Evolutionary conservation across 1,140 invertebrate species (phyloP).

Genomic region (Calliphora vicina): DNA sequence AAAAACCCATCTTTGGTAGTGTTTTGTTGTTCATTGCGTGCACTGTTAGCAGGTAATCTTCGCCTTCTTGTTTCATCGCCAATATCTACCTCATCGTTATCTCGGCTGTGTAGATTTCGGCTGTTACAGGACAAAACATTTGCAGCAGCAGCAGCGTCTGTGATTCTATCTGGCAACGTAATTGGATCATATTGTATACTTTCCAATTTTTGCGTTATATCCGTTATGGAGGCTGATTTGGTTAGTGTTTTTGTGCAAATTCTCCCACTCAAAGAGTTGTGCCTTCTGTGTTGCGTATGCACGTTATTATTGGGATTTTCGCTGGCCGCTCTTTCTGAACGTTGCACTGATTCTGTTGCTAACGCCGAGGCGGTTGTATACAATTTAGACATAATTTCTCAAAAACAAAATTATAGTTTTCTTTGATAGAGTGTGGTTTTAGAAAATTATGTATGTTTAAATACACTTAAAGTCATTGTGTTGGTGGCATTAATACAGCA

Average conservation of each 20-base stretch:
- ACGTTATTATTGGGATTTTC: conserved; percentile 28
- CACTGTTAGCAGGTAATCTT: conserved; percentile 10
- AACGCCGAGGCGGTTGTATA: conserved; percentile 12
- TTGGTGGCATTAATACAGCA: background rate
- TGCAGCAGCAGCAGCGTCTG: background rate
- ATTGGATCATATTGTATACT: conserved; percentile 19
- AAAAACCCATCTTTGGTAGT: conserved; percentile 42
- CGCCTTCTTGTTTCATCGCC: conserved; percentile 40
- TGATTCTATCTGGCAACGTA: conserved; percentile 20
- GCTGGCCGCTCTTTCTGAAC: conserved; percentile 44
- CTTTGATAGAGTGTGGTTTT: no score
- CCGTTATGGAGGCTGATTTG: conserved; percentile 2
- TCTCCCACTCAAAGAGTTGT: conserved; percentile 28
- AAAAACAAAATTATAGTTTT: background rate
- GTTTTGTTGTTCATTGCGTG: background rate
- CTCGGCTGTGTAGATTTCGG: background rate
- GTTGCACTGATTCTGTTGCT: conserved; percentile 49
- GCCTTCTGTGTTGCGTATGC: conserved; percentile 40
- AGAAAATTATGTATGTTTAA: background rate
- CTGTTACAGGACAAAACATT: background rate
- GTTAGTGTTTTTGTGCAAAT: background rate
- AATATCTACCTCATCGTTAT: conserved; percentile 42
- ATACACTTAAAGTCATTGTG: background rate
- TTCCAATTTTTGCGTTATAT: conserved; percentile 12
- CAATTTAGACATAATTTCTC: conserved; percentile 27